phyloP scores from a whole-genome alignment of 35 echinoderm and acorn worm species.

The Heliocidaris tuberculata region DNA sequence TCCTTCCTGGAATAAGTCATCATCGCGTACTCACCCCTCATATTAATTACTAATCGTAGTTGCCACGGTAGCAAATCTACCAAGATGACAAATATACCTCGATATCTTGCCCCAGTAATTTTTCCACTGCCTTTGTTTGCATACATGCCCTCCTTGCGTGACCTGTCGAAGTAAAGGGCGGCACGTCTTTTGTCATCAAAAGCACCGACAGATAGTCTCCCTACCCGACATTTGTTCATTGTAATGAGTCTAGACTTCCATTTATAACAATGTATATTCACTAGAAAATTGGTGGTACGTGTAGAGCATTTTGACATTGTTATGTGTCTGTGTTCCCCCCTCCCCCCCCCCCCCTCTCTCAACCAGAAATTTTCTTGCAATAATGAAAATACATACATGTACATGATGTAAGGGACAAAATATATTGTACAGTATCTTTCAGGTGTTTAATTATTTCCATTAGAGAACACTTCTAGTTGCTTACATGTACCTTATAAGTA shows the following conservation, averaged over 20 bases:
- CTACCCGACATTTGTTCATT: neutral
- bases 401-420: too few relatives aligned
- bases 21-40: neutral
- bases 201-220: too few relatives aligned
- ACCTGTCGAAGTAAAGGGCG: neutral
- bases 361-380: too few relatives aligned
- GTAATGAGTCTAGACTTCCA: neutral
- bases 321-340: too few relatives aligned
- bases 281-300: too few relatives aligned
- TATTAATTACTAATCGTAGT: neutral
- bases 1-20: neutral
- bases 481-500: too few relatives aligned
- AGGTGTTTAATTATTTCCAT: too few relatives aligned
- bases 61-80: neutral
- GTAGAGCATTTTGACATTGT: too few relatives aligned
- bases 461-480: too few relatives aligned
- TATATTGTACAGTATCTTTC: too few relatives aligned
- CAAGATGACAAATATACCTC: constrained; percentile 6
- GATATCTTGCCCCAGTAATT: neutral
- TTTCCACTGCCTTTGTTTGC: neutral
- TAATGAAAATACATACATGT: too few relatives aligned
- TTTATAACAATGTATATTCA: neutral
- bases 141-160: neutral
- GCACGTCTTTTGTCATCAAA: neutral
- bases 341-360: too few relatives aligned